Percentiles rank a stretch among this genome's conserved stretches.
These are phyloP conservation scores for Neostethus bicornis DNA, from an alignment of 2,797 vertebrate species.

Conservation along the genomic window DNA sequence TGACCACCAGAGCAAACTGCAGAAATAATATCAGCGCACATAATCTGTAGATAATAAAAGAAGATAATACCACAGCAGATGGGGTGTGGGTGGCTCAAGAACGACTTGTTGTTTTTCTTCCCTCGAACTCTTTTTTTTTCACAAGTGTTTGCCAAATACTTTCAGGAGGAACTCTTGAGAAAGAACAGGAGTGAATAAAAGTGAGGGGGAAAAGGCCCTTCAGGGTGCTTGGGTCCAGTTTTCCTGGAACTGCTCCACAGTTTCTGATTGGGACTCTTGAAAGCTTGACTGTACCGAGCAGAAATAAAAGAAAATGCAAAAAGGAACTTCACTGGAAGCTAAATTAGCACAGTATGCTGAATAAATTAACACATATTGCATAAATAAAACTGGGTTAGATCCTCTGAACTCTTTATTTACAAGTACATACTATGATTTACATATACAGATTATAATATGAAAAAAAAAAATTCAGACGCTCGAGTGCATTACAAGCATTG, in stretches of 20 bases:
- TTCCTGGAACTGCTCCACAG: slow-evolving; percentile 72
- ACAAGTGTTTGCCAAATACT: slow-evolving; percentile 83
- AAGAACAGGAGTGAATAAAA: slow-evolving; percentile 82
- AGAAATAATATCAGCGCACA: slow-evolving; percentile 77
- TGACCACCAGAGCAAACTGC: slow-evolving; percentile 68
- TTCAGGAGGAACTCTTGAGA: slow-evolving; percentile 84
- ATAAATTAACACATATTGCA: slow-evolving; percentile 36
- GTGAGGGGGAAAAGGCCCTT: slow-evolving; percentile 78
- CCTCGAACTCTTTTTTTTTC: slow-evolving; percentile 77
- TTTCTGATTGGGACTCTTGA: slow-evolving; percentile 66
- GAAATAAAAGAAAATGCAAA: slow-evolving; percentile 45
- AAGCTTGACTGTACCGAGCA: slow-evolving; percentile 71
- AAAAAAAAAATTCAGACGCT: too few species aligned
- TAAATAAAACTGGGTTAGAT: slow-evolving; percentile 4
- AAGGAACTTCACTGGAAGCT: slow-evolving; percentile 36
- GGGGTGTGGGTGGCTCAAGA: slow-evolving; percentile 85
- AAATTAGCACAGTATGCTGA: slow-evolving; percentile 33
- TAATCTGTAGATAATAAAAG: slow-evolving; percentile 80
- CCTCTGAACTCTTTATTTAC: neutral
- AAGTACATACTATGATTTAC: too few species aligned
- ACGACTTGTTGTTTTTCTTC: slow-evolving; percentile 83
- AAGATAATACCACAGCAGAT: slow-evolving; percentile 84
- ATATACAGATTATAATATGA: too few species aligned
- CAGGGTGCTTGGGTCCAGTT: slow-evolving; percentile 77
- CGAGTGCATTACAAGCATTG: slow-evolving; percentile 25